Evolutionary conservation across 2,113 vertebrate genomes (phyloP).

Genomic region (Calyptommatus sinebrachiatus): DNA sequence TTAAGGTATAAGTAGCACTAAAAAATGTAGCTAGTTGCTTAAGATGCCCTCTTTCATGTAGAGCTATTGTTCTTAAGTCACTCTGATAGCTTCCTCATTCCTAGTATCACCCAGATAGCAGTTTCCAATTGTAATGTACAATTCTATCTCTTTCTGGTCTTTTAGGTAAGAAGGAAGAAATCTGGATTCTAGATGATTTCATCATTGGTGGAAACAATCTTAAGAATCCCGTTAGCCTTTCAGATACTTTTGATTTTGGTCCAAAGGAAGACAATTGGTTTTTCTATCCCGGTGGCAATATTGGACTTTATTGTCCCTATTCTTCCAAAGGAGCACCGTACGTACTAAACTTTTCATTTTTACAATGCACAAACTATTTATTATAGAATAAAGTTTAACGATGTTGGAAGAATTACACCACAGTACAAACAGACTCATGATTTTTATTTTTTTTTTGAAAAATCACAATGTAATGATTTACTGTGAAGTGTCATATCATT

Average conservation of each 20-base stretch:
- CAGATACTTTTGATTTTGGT: constrained; percentile 91
- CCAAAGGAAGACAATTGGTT: constrained; percentile 93
- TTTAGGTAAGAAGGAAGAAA: constrained; percentile 96
- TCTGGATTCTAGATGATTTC: constrained; percentile 97
- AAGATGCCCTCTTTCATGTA: no score
- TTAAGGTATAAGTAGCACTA: no score
- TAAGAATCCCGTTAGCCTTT: constrained; percentile 83
- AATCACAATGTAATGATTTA: not conserved
- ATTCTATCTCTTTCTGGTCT: not conserved
- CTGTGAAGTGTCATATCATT: constrained; percentile 19
- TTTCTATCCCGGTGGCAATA: constrained; percentile 95
- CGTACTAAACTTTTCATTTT: constrained; percentile 57
- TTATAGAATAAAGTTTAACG: no score
- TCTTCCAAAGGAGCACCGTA: constrained; percentile 90
- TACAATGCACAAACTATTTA: no score
- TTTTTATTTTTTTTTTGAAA: not conserved
- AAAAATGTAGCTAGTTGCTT: no score
- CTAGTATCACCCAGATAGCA: not conserved
- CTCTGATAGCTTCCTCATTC: no score
- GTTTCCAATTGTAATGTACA: not conserved
- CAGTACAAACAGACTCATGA: no score
- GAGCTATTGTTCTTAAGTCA: no score
- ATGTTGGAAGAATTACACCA: no score
- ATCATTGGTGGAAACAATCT: constrained; percentile 92
- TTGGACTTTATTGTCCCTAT: constrained; percentile 93